Percentiles rank a stretch among this genome's conserved stretches.
These are phyloP conservation scores for Stenodera caucasica DNA, from an alignment of 2,888 invertebrate genomes.

Conservation along the genomic window DNA sequence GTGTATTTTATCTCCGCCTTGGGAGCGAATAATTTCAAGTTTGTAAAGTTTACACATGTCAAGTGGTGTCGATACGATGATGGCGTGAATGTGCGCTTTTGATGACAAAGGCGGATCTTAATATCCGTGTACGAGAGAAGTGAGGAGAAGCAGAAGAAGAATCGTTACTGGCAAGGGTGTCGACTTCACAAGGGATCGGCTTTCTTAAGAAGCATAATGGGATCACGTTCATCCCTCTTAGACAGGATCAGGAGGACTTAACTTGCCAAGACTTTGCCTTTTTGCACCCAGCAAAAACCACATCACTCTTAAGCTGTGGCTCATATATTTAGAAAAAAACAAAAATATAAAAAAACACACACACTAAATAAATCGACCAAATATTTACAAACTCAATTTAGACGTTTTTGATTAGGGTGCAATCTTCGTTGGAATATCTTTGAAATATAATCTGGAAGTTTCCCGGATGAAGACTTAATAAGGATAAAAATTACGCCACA, in stretches of 20 bases:
- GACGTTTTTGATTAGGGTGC: background rate
- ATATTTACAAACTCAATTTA: background rate
- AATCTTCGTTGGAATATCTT: background rate
- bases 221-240: slow-evolving; percentile 58
- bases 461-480: slow-evolving; percentile 45
- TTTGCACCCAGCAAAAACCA: slow-evolving; percentile 35
- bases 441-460: slow-evolving; percentile 42
- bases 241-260: slow-evolving; percentile 53
- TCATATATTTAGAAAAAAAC: background rate
- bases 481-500: slow-evolving; percentile 53
- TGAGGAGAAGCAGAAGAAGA: no score
- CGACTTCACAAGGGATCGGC: slow-evolving; percentile 55
- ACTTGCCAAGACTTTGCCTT: slow-evolving; percentile 48
- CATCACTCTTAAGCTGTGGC: slow-evolving; percentile 14
- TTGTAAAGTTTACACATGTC: slow-evolving; percentile 53
- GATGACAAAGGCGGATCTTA: slow-evolving; percentile 54
- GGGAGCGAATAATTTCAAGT: slow-evolving; percentile 47
- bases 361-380: background rate
- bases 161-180: slow-evolving; percentile 53
- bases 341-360: background rate
- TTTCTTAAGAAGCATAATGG: slow-evolving; percentile 57
- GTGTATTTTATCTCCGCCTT: slow-evolving; percentile 47
- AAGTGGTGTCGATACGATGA: slow-evolving; percentile 52
- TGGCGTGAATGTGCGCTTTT: slow-evolving; percentile 48
- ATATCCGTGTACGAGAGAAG: slow-evolving; percentile 51